Evolutionary conservation across 2,113 vertebrate genomes (phyloP).

Genomic region (Ahaetulla prasina): DNA sequence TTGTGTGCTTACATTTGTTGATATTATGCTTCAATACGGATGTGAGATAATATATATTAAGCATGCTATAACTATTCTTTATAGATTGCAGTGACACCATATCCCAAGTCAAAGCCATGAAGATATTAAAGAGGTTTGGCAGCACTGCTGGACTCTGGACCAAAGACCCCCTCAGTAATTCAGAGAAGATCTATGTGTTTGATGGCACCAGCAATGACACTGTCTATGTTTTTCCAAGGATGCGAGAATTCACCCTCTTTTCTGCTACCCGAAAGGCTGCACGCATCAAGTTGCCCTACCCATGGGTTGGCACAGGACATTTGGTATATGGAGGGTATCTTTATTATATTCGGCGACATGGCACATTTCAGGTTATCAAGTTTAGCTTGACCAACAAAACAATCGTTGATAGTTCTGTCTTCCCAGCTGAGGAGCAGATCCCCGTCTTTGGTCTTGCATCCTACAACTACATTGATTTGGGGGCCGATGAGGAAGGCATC

Average conservation of each 20-base stretch:
- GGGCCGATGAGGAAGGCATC: conserved; percentile 85
- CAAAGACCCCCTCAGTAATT: conserved; percentile 76
- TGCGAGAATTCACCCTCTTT: conserved; percentile 81
- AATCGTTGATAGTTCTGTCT: conserved; percentile 83
- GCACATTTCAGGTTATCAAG: conserved; percentile 83
- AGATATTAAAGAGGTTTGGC: conserved; percentile 89
- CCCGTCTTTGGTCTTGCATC: conserved; percentile 82
- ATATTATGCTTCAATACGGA: not conserved
- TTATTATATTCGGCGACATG: conserved; percentile 80
- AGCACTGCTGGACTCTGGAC: conserved; percentile 86
- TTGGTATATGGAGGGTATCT: conserved; percentile 82
- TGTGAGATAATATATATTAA: not conserved
- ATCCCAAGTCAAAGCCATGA: conserved; percentile 87
- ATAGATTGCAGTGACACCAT: conserved; percentile 89
- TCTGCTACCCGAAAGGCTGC: conserved; percentile 70
- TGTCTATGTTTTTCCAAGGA: conserved; percentile 79
- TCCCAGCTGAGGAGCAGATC: conserved; percentile 78
- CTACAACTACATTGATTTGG: conserved; percentile 84
- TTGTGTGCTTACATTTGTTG: not conserved
- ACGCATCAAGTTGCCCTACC: conserved; percentile 79
- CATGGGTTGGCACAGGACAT: conserved; percentile 83
- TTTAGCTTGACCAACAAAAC: conserved; percentile 81
- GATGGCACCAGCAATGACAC: conserved; percentile 83
- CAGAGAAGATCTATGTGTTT: conserved; percentile 87
- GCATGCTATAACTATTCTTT: not conserved